Evolutionary conservation across 2,797 vertebrate genomes (phyloP).

Genomic region (Arremon brunneinucha): DNA sequence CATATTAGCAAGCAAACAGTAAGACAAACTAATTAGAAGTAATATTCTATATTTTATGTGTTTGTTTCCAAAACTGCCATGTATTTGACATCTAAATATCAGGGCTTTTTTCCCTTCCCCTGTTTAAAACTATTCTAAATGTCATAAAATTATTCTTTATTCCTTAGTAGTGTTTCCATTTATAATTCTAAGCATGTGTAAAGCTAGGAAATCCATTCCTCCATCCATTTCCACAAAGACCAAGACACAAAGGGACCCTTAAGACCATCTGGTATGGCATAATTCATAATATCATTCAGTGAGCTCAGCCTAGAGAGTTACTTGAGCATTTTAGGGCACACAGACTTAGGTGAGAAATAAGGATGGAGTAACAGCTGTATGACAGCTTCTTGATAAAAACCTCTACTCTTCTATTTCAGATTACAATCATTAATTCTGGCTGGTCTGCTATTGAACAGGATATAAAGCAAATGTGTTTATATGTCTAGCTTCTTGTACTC

Average conservation of each 20-base stretch:
- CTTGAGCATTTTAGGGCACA: not conserved
- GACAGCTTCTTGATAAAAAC: accelerated
- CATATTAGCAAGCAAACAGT: not conserved
- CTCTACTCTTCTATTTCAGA: not conserved
- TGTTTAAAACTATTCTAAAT: not conserved
- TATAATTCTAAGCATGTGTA: not conserved
- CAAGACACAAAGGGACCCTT: not conserved
- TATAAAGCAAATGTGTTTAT: not conserved
- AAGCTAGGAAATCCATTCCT: not conserved
- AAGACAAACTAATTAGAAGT: not conserved
- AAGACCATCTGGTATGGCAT: not conserved
- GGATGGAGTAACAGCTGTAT: not conserved
- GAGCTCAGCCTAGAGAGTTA: not conserved
- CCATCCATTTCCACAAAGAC: not conserved
- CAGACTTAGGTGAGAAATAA: not conserved
- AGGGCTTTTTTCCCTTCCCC: accelerated
- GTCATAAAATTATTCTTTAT: not conserved
- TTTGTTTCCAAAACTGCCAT: not conserved
- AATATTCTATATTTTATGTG: not conserved
- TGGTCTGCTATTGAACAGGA: not conserved
- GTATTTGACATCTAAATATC: not conserved
- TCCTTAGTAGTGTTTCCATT: not conserved
- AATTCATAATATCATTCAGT: not conserved
- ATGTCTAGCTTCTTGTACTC: not conserved
- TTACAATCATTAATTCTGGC: not conserved